Conservation (phyloP, 2,888 invertebrate species). For the Clanis bilineata region DNA sequence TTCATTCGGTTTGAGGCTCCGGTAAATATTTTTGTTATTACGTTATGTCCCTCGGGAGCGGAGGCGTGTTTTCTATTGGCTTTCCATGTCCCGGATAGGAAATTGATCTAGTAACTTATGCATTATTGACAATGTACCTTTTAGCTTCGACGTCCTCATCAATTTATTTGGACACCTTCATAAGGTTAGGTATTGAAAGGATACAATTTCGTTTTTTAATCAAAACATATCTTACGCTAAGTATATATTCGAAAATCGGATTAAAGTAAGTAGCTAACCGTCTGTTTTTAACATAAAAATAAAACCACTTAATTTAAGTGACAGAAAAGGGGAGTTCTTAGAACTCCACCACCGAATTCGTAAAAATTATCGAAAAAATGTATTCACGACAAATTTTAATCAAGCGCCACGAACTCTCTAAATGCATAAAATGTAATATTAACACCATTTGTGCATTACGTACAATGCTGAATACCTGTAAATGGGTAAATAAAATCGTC, state of each 20-base stretch:
- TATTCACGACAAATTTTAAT: slow-evolving; percentile 61
- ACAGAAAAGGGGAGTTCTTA: slow-evolving; percentile 32
- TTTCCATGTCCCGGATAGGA: slow-evolving; percentile 48
- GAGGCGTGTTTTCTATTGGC: slow-evolving; percentile 47
- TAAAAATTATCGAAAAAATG: slow-evolving; percentile 44
- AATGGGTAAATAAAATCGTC: slow-evolving; percentile 62
- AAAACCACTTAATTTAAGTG: slow-evolving; percentile 31
- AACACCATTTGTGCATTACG: slow-evolving; percentile 73
- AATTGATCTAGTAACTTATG: slow-evolving; percentile 57
- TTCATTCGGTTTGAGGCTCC: slow-evolving; percentile 72
- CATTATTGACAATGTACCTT: slow-evolving; percentile 51
- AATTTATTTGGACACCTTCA: background rate
- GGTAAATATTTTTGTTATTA: slow-evolving; percentile 80
- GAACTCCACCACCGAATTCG: slow-evolving; percentile 38
- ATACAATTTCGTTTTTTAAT: slow-evolving; percentile 4
- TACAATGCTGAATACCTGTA: slow-evolving; percentile 57
- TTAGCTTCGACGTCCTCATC: background rate
- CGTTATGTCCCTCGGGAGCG: slow-evolving; percentile 50
- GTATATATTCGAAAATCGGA: slow-evolving; percentile 2
- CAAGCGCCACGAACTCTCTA: slow-evolving; percentile 52
- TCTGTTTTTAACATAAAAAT: slow-evolving; percentile 23
- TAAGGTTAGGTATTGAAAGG: background rate
- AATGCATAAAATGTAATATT: slow-evolving; percentile 68
- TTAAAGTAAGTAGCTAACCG: slow-evolving; percentile 5
- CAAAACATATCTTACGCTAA: slow-evolving; percentile 10